Conservation (phyloP, 2,888 invertebrate genomes). For the Pollenia griseotomentosa region DNA sequence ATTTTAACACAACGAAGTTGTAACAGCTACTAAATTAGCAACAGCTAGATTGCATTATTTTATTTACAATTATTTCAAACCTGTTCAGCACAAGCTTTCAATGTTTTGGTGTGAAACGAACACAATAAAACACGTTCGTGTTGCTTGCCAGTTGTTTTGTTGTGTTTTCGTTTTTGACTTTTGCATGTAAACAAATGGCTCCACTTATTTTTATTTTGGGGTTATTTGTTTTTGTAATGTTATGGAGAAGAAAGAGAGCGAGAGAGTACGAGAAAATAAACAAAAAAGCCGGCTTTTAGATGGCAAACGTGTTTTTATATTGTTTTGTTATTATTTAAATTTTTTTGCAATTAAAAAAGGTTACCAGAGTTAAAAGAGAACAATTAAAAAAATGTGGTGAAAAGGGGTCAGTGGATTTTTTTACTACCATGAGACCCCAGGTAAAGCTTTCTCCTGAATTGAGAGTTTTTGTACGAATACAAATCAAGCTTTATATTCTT, state of each 20-base stretch:
- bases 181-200: slow-evolving; percentile 49
- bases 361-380: slow-evolving; percentile 18
- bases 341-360: slow-evolving; percentile 1
- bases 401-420: no score
- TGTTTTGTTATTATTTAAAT: background rate
- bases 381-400: no score
- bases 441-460: no score
- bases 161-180: slow-evolving; percentile 42
- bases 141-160: slow-evolving; percentile 1
- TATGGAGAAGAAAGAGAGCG: background rate
- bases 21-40: slow-evolving; percentile 76
- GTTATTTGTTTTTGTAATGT: background rate
- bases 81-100: slow-evolving; percentile 44
- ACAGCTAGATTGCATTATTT: slow-evolving; percentile 74
- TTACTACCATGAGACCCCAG: no score
- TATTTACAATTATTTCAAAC: slow-evolving; percentile 73
- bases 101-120: slow-evolving; percentile 61
- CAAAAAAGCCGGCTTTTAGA: slow-evolving; percentile 60
- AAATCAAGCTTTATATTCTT: no score
- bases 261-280: slow-evolving; percentile 4
- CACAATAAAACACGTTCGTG: slow-evolving; percentile 68
- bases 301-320: slow-evolving; percentile 46
- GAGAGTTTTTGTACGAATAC: no score
- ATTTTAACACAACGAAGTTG: slow-evolving; percentile 74
- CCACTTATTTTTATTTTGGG: slow-evolving; percentile 30